Percentiles rank a stretch among this genome's conserved stretches.
phyloP scores from a whole-genome alignment of 37 sponge, comb jelly and placozoan genomes.

The Halisarca cf. caerulea region DNA sequence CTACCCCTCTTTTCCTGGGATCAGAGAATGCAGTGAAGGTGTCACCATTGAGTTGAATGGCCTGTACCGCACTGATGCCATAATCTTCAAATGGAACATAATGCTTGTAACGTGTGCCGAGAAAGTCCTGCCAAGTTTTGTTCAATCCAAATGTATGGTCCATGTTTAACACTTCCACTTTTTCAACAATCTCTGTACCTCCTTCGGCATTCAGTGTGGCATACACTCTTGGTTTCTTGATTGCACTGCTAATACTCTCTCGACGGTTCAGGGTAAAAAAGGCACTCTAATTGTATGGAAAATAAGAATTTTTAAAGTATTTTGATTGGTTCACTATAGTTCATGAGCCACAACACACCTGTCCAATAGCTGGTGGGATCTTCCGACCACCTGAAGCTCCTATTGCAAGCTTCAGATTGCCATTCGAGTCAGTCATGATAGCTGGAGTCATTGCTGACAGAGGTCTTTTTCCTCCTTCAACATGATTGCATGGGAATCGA shows the following conservation, averaged over 20 bases:
- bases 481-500: neutral
- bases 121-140: too few relatives aligned
- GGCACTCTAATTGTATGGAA: neutral
- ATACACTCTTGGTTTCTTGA: neutral
- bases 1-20: neutral
- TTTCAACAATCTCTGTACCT: neutral
- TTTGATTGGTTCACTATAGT: too few relatives aligned
- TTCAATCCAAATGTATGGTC: too few relatives aligned
- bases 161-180: neutral
- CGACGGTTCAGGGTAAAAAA: neutral
- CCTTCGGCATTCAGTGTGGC: neutral
- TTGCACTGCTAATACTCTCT: neutral
- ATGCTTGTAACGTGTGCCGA: neutral
- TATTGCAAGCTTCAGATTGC: neutral
- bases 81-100: neutral
- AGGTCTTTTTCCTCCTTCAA: neutral
- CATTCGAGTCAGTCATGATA: neutral
- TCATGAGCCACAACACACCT: neutral
- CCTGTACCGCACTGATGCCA: neutral
- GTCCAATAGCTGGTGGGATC: constrained; percentile 21
- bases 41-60: neutral
- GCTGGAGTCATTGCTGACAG: neutral
- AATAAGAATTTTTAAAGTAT: neutral
- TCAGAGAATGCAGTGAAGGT: neutral
- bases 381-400: constrained; percentile 8